Conservation (phyloP, 2,113 vertebrate species). For the Leuciscus idus region DNA sequence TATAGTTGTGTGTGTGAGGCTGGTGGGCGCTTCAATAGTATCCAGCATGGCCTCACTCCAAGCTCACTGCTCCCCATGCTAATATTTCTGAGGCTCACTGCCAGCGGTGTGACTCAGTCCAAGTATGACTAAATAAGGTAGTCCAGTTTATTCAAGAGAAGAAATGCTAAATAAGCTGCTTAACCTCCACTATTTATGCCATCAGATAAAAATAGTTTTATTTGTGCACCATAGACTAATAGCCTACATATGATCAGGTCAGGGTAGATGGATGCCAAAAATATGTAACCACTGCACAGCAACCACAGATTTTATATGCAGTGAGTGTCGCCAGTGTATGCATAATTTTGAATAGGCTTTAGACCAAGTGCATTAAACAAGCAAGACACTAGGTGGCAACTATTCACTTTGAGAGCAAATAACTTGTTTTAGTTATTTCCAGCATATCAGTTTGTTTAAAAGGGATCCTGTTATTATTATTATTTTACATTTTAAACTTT, state of each 20-base stretch:
- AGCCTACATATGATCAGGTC: slow-evolving; percentile 8
- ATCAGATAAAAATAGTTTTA: slow-evolving; percentile 15
- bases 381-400: slow-evolving; percentile 23
- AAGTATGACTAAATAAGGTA: slow-evolving; percentile 63
- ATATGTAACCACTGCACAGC: neutral
- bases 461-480: too few relatives aligned
- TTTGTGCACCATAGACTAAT: neutral
- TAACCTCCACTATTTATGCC: neutral
- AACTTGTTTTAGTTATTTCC: neutral
- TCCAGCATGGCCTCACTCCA: slow-evolving; percentile 44
- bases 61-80: slow-evolving; percentile 30
- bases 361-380: neutral
- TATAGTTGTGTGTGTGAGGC: neutral
- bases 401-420: neutral
- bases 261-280: neutral
- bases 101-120: slow-evolving; percentile 41
- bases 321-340: neutral
- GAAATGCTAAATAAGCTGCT: neutral
- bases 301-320: neutral
- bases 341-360: neutral
- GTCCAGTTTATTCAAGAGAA: slow-evolving; percentile 20
- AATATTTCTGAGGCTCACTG: slow-evolving; percentile 39
- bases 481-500: too few relatives aligned
- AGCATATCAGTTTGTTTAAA: neutral
- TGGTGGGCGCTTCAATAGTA: slow-evolving; percentile 8